These are phyloP conservation scores for Phylloscopus whistleri DNA, from an alignment of 2,113 vertebrate species.

Conservation along the genomic window DNA sequence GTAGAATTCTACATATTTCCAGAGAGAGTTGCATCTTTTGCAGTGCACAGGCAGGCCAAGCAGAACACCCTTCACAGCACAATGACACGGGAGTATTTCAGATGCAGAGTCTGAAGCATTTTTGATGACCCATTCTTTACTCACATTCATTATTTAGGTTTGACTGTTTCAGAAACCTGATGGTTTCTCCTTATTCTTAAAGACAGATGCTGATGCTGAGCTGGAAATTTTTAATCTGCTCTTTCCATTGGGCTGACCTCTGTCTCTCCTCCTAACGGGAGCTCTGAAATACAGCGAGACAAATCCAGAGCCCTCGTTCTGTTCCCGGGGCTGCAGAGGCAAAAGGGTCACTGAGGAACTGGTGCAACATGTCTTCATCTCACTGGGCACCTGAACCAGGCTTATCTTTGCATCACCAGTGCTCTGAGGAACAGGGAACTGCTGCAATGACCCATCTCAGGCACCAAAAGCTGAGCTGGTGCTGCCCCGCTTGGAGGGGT, in stretches of 20 bases:
- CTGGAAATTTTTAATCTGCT: background rate
- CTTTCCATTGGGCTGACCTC: background rate
- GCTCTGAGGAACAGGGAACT: background rate
- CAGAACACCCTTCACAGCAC: background rate
- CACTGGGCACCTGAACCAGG: background rate
- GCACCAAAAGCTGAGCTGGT: background rate
- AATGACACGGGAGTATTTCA: background rate
- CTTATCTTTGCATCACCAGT: background rate
- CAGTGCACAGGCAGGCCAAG: background rate
- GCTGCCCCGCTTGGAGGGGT: background rate
- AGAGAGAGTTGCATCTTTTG: background rate
- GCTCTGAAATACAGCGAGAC: background rate
- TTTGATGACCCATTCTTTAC: conserved; percentile 32
- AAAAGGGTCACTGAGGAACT: background rate
- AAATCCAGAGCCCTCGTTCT: background rate
- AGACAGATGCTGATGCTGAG: background rate
- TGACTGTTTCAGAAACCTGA: background rate
- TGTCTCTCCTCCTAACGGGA: background rate
- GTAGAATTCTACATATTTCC: background rate
- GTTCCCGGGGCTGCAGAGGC: background rate
- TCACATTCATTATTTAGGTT: conserved; percentile 38
- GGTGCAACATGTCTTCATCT: background rate
- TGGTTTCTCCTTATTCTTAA: background rate
- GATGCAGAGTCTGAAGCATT: conserved; percentile 33
- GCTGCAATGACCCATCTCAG: background rate